These are phyloP conservation scores for Caenorhabditis sp. DNA, from an alignment of 2,888 invertebrate genomes.

Conservation along the genomic window DNA sequence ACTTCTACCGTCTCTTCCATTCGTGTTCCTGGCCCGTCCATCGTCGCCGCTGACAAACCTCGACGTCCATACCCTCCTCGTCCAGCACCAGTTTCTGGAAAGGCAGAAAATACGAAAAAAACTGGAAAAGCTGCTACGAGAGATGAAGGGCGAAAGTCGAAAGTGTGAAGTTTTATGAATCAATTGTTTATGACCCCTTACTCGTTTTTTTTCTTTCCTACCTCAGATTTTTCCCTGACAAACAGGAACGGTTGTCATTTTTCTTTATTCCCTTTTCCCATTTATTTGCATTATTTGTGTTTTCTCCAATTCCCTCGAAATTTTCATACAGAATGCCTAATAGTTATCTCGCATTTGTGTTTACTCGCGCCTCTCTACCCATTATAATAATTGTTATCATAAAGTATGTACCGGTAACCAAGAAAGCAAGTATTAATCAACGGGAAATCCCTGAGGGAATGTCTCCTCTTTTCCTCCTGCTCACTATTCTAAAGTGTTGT, in stretches of 20 bases:
- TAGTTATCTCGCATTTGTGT: neutral
- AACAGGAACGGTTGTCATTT: neutral
- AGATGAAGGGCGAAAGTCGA: neutral
- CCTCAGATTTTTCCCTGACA: neutral
- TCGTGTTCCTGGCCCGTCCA: neutral
- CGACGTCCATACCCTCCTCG: neutral
- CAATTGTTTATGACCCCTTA: neutral
- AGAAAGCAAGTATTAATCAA: neutral
- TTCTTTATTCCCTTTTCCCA: neutral
- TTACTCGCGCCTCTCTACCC: neutral
- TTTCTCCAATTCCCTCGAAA: constrained; percentile 2
- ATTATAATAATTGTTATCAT: constrained; percentile 1
- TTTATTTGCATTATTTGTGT: neutral
- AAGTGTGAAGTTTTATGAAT: neutral
- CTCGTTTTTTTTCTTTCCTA: neutral
- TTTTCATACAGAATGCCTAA: neutral
- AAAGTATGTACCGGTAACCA: neutral
- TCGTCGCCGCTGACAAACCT: neutral
- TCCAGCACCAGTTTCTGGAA: neutral
- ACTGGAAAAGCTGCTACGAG: neutral
- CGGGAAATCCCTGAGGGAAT: constrained; percentile 57
- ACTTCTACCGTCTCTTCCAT: neutral
- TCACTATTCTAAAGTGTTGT: constrained; percentile 19
- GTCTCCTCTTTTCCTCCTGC: constrained; percentile 22
- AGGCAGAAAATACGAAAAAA: neutral